A percentile compares a stretch with the other conserved stretches of the same genome.
phyloP scores from a whole-genome alignment of 1,140 invertebrate species.

The Aphelenchoides besseyi region DNA sequence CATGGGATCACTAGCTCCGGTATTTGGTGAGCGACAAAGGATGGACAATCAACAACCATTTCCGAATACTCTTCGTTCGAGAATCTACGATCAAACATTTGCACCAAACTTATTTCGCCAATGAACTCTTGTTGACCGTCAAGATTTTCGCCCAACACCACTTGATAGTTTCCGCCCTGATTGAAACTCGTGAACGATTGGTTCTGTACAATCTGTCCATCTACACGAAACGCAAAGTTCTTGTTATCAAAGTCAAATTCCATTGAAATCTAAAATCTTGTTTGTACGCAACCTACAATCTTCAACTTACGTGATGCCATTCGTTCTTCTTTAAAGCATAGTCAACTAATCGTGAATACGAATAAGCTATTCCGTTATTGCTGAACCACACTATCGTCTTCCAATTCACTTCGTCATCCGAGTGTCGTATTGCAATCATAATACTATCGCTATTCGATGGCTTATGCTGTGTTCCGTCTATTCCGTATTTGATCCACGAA shows the following conservation, averaged over 20 bases:
- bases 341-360: neutral
- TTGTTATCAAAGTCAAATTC: too few species aligned
- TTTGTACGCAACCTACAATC: neutral
- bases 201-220: neutral
- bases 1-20: neutral
- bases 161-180: neutral
- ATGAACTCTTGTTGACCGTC: neutral
- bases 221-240: neutral
- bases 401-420: neutral
- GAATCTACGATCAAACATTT: conserved; percentile 10
- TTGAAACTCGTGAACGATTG: neutral
- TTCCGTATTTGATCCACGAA: conserved; percentile 7
- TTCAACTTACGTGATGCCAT: neutral
- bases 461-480: too few species aligned
- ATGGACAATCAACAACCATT: conserved; percentile 1
- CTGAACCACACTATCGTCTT: neutral
- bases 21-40: neutral
- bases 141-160: neutral
- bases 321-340: neutral
- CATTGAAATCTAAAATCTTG: neutral
- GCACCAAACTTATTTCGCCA: conserved; percentile 15
- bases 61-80: neutral
- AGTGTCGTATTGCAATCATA: too few species aligned
- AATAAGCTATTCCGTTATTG: neutral
- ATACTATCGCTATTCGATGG: too few species aligned